Conservation (phyloP, 2,113 vertebrate species). For the Marcusenius ussheri region DNA sequence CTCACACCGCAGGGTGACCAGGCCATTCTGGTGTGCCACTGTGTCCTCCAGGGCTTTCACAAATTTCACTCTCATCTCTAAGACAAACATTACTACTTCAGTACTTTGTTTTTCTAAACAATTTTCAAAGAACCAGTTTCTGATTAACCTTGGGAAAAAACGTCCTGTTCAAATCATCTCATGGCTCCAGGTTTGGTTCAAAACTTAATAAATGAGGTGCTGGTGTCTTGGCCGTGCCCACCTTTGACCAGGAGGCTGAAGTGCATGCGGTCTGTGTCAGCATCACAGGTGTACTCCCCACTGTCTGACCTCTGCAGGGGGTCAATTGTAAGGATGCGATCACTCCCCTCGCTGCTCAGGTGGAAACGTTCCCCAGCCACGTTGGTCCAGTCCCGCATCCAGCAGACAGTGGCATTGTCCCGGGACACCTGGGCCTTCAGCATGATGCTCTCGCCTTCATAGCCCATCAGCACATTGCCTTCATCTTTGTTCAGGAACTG, state of each 20-base stretch:
- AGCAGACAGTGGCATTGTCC: slow-evolving; percentile 53
- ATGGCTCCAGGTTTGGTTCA: neutral
- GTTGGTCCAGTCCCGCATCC: slow-evolving; percentile 64
- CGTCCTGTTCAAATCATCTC: neutral
- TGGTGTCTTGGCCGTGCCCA: slow-evolving; percentile 28
- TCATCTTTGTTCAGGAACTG: slow-evolving; percentile 69
- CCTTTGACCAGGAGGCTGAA: slow-evolving; percentile 73
- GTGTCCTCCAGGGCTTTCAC: slow-evolving; percentile 58
- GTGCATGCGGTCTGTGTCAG: slow-evolving; percentile 60
- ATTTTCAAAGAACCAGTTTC: neutral
- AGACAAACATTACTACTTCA: slow-evolving; percentile 3
- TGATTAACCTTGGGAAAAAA: neutral
- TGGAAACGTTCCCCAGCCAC: slow-evolving; percentile 58
- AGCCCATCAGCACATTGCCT: slow-evolving; percentile 47
- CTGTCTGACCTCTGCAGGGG: slow-evolving; percentile 59
- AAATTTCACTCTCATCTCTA: slow-evolving; percentile 75
- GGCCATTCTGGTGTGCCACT: slow-evolving; percentile 62
- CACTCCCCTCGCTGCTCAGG: slow-evolving; percentile 52
- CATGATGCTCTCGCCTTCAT: slow-evolving; percentile 68
- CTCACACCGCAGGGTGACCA: slow-evolving; percentile 69
- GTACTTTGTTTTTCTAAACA: neutral
- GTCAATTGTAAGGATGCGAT: slow-evolving; percentile 63
- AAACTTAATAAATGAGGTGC: neutral
- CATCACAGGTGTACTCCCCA: slow-evolving; percentile 72
- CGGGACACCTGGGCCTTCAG: slow-evolving; percentile 64